A percentile compares a stretch with the other conserved stretches of the same genome.
Conservation (phyloP, 2,888 invertebrate species). For the Psococerastis gibbosa region DNA sequence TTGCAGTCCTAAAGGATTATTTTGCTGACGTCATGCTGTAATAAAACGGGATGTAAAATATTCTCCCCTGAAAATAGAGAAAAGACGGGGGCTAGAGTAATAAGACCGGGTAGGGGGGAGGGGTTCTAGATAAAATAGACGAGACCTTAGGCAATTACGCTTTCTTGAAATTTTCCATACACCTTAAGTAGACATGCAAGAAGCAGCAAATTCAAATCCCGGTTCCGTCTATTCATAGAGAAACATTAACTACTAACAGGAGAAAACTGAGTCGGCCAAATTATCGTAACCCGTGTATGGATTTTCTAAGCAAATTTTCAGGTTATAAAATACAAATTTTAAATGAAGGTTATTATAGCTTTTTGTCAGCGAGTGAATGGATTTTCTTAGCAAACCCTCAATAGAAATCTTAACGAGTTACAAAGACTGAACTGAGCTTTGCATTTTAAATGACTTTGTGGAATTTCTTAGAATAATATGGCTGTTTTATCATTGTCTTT, state of each 20-base stretch:
- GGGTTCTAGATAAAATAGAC: slow-evolving; percentile 8
- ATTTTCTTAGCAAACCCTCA: not conserved
- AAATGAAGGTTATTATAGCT: not conserved
- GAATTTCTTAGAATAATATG: not conserved
- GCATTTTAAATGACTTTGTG: not conserved
- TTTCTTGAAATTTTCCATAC: slow-evolving; percentile 8
- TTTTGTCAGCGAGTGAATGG: not conserved
- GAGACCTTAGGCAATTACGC: slow-evolving; percentile 10
- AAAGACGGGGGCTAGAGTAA: not conserved
- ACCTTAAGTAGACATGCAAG: slow-evolving; percentile 4
- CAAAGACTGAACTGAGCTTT: not conserved
- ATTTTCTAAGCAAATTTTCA: not conserved
- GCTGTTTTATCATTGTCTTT: slow-evolving; percentile 9
- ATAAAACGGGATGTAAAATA: slow-evolving; percentile 9
- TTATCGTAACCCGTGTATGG: not conserved
- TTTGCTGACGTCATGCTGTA: slow-evolving; percentile 9
- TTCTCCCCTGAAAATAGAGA: slow-evolving; percentile 10
- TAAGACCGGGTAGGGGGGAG: not conserved
- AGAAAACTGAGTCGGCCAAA: not conserved
- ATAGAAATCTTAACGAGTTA: not conserved
- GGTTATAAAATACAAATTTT: not conserved
- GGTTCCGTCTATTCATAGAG: not conserved
- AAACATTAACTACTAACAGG: not conserved
- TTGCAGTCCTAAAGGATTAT: slow-evolving; percentile 1
- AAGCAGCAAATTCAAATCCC: not conserved